Percentiles rank a stretch among this genome's conserved stretches.
These are phyloP conservation scores for Melanotaenia parkinsoni DNA, from an alignment of 2,797 vertebrate species.

Conservation along the genomic window DNA sequence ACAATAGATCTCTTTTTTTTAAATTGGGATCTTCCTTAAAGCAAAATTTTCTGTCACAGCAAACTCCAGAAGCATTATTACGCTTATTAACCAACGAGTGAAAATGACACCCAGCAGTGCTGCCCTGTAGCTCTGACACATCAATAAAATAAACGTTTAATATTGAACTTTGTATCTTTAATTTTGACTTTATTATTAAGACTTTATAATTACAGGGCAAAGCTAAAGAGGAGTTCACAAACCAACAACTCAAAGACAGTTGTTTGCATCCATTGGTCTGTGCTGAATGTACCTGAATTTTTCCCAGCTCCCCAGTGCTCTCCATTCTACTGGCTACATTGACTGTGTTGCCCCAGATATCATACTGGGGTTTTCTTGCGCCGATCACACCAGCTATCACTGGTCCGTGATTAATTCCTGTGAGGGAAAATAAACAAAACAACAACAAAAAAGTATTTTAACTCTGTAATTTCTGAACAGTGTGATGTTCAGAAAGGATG, in stretches of 20 bases:
- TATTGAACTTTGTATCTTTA: background rate
- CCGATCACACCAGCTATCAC: conserved; percentile 98
- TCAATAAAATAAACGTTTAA: background rate
- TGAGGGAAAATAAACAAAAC: background rate
- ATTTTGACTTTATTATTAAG: background rate
- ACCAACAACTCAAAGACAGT: background rate
- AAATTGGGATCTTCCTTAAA: too few species aligned
- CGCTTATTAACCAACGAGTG: too few species aligned
- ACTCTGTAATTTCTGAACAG: background rate
- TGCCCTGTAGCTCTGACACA: too few species aligned
- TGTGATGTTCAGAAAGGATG: background rate
- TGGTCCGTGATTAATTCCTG: conserved; percentile 97
- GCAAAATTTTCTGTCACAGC: too few species aligned
- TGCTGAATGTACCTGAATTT: conserved; percentile 90
- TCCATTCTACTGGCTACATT: conserved; percentile 99
- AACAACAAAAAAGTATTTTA: background rate
- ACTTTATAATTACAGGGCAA: background rate
- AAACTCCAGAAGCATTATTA: too few species aligned
- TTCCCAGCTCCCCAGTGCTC: conserved; percentile 94
- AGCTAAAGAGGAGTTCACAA: background rate
- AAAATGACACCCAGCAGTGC: too few species aligned
- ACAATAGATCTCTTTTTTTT: background rate
- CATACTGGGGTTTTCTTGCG: conserved; percentile 97
- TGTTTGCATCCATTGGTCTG: background rate
- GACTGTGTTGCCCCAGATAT: conserved; percentile 99